Percentiles rank a stretch among this genome's conserved stretches.
Conservation (phyloP, 2,113 vertebrate species). For the Mastomys coucha region DNA sequence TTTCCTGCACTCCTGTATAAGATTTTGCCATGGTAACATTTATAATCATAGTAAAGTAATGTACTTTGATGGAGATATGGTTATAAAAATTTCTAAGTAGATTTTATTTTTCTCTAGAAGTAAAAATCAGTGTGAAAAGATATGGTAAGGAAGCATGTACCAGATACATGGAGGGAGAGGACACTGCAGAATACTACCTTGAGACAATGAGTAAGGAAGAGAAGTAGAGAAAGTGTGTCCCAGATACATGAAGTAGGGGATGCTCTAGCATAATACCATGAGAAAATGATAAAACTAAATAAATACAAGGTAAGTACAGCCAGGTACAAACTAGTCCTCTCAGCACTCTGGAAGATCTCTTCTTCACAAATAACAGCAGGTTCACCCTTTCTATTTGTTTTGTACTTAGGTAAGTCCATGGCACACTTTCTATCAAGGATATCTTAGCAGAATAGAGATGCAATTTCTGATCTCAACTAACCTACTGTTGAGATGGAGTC, state of each 20-base stretch:
- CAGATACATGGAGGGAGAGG: background rate
- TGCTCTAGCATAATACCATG: background rate
- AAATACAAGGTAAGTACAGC: fast-evolving
- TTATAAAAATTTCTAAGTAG: background rate
- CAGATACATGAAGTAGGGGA: background rate
- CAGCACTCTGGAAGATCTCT: background rate
- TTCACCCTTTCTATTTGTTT: background rate
- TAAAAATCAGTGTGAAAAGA: background rate
- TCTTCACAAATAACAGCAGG: background rate
- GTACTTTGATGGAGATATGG: background rate
- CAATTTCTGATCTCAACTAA: background rate
- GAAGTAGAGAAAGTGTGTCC: background rate
- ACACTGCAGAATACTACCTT: background rate
- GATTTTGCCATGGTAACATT: background rate
- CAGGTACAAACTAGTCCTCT: background rate
- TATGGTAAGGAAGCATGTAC: background rate
- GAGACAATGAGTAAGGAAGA: background rate
- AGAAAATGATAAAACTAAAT: background rate
- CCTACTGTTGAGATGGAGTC: background rate
- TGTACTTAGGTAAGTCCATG: background rate
- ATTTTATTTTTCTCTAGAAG: background rate
- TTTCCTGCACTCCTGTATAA: background rate
- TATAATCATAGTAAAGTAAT: background rate
- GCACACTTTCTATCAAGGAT: background rate
- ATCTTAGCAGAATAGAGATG: background rate